phyloP scores from a whole-genome alignment of 2,888 invertebrate genomes.

The Ochropleura leucogaster region DNA sequence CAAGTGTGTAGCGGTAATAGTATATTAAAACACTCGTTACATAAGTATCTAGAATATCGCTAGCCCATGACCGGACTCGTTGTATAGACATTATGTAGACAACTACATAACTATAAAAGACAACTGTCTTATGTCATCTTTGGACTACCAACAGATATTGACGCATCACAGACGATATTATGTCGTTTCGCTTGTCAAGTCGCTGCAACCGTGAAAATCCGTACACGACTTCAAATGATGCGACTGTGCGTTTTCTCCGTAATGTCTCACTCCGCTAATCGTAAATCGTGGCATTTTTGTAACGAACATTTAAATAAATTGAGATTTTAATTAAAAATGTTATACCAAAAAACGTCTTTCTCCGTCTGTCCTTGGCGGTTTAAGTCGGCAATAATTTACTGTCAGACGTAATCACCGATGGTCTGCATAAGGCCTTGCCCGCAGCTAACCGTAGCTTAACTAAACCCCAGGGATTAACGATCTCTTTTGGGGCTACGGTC shows the following conservation, averaged over 20 bases:
- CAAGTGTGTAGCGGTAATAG: too few species aligned
- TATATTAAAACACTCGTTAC: too few species aligned
- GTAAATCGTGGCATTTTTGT: too few species aligned
- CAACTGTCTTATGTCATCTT: too few species aligned
- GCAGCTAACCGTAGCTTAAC: conserved; percentile 14
- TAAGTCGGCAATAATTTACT: not conserved
- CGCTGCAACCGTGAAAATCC: not conserved
- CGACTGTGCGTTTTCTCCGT: not conserved
- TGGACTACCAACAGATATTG: not conserved
- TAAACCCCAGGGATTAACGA: conserved; percentile 31
- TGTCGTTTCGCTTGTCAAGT: not conserved
- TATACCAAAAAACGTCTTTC: not conserved
- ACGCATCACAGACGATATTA: not conserved
- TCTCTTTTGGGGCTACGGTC: not conserved
- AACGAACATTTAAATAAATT: too few species aligned
- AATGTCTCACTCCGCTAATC: too few species aligned
- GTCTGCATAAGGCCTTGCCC: conserved; percentile 1
- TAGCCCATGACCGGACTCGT: too few species aligned
- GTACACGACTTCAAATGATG: not conserved
- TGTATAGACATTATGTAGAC: too few species aligned
- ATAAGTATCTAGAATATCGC: too few species aligned
- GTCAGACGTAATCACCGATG: not conserved
- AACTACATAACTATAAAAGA: too few species aligned
- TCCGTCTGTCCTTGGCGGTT: not conserved
- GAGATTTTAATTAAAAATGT: not conserved